Conservation (phyloP, 2,888 invertebrate species). For the Nomada hirtipes region DNA sequence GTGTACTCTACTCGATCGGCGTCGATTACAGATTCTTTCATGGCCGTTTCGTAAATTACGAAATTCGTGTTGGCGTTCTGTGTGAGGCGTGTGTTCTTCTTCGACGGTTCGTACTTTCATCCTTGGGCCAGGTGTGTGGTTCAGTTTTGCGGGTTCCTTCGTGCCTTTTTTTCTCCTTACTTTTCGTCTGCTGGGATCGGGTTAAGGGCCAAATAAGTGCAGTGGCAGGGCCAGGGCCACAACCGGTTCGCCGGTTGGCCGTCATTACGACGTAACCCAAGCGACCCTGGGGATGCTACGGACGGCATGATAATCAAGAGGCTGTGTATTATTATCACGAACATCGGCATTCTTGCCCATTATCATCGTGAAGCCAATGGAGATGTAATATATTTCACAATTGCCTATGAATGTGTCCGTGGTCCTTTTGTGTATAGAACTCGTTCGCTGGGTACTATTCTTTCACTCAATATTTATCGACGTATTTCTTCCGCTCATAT, state of each 20-base stretch:
- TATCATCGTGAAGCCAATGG: constrained; percentile 11
- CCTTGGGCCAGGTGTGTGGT: constrained; percentile 68
- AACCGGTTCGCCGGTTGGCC: constrained; percentile 69
- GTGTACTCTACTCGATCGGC: too few relatives aligned
- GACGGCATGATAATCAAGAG: constrained; percentile 62
- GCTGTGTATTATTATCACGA: constrained; percentile 41
- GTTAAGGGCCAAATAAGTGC: constrained; percentile 72
- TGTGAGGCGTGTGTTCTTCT: constrained; percentile 1
- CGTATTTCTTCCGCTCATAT: too few relatives aligned
- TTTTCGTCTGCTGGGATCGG: constrained; percentile 59
- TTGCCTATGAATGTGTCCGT: constrained; percentile 4
- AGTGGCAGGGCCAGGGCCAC: constrained; percentile 64
- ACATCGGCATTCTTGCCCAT: constrained; percentile 33
- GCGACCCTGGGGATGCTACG: constrained; percentile 59
- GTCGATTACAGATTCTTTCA: constrained; percentile 26
- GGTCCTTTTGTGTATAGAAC: not conserved
- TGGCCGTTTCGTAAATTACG: constrained; percentile 27
- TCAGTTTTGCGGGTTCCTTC: constrained; percentile 67
- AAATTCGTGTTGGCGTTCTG: constrained; percentile 23
- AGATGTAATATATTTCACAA: constrained; percentile 43
- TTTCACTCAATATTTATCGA: too few relatives aligned
- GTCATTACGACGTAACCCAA: constrained; percentile 71
- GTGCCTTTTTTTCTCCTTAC: constrained; percentile 39
- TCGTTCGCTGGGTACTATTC: not conserved
- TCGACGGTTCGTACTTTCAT: constrained; percentile 52